A percentile compares a stretch with the other conserved stretches of the same genome.
phyloP scores from a whole-genome alignment of 2,113 vertebrate genomes.

The Ellobius talpinus region DNA sequence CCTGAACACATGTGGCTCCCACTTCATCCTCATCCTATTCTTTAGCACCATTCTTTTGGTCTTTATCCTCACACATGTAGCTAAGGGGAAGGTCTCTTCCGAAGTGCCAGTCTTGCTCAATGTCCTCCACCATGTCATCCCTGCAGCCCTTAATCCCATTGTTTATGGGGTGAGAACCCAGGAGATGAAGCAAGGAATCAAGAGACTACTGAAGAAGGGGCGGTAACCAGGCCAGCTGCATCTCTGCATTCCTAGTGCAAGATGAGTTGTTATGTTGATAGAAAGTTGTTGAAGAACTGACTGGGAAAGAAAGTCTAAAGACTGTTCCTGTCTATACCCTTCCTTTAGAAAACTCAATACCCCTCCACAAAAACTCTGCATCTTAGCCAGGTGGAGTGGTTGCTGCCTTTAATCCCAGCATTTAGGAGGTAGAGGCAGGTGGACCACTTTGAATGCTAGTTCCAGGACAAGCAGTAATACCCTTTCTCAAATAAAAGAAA shows the following conservation, averaged over 20 bases:
- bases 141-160: constrained; percentile 79
- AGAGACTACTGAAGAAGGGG: constrained; percentile 45
- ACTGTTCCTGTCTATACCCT: neutral
- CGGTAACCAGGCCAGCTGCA: neutral
- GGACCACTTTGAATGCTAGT: neutral
- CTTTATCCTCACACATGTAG: constrained; percentile 67
- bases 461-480: neutral
- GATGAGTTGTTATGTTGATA: neutral
- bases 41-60: constrained; percentile 79
- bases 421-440: too few relatives aligned
- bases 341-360: constrained; percentile 9
- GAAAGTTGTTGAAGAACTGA: neutral
- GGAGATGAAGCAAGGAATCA: constrained; percentile 72
- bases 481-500: neutral
- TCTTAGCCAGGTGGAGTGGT: neutral
- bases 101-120: constrained; percentile 74
- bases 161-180: constrained; percentile 78
- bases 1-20: constrained; percentile 72
- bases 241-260: too few relatives aligned
- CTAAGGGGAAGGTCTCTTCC: constrained; percentile 46
- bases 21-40: constrained; percentile 71
- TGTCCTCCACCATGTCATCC: constrained; percentile 75
- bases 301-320: neutral
- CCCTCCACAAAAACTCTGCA: neutral
- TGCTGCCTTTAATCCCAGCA: neutral